Evolutionary conservation across 2,797 vertebrate species (phyloP).

Genomic region (Chelmon rostratus): DNA sequence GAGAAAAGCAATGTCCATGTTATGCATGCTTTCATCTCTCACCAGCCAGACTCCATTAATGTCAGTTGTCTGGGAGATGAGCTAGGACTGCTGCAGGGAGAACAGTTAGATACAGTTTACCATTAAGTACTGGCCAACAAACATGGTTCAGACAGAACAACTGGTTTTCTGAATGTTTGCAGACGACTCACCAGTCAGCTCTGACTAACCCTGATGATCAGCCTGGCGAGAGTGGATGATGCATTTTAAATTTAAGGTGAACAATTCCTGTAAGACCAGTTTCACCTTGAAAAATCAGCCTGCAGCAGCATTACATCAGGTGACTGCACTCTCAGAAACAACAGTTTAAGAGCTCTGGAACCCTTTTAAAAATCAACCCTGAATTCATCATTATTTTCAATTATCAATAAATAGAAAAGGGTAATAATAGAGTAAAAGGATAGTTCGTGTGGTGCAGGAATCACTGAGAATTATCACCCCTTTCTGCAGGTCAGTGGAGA

Average conservation of each 20-base stretch:
- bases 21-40: neutral
- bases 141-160: neutral
- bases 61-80: neutral
- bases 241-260: slow-evolving; percentile 4
- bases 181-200: neutral
- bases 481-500: neutral
- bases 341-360: neutral
- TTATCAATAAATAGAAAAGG: neutral
- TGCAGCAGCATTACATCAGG: neutral
- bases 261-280: neutral
- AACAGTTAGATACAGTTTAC: neutral
- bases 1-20: neutral
- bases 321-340: neutral
- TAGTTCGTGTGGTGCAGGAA: neutral
- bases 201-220: slow-evolving; percentile 6
- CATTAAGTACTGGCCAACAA: neutral
- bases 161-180: neutral
- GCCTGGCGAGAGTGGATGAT: slow-evolving; percentile 1
- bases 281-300: neutral
- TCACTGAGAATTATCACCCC: neutral
- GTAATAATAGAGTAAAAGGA: neutral
- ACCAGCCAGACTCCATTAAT: neutral
- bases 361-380: neutral
- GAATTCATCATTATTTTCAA: neutral
- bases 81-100: neutral